Evolutionary conservation across 2,888 invertebrate species (phyloP).

Genomic region (Megalurothrips usitatus): DNA sequence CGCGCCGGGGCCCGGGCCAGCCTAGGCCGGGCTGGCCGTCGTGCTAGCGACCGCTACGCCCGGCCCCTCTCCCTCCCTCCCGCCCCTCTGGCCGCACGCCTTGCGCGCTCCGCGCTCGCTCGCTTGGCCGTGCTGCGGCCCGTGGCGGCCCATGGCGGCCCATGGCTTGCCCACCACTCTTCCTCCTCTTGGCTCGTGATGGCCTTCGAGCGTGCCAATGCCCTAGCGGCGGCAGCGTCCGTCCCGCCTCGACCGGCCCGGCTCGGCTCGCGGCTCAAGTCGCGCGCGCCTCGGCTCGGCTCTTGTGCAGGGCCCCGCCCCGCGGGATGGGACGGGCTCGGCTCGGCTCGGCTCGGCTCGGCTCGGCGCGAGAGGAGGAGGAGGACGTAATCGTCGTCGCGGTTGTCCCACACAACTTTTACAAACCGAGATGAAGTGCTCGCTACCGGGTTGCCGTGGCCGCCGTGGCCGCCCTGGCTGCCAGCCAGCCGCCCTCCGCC

Average conservation of each 20-base stretch:
- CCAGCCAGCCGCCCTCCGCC: too few species aligned
- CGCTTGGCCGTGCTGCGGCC: neutral
- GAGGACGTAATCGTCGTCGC: neutral
- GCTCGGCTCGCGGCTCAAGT: neutral
- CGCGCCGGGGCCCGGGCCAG: neutral
- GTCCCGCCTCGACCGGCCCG: neutral
- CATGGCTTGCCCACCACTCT: neutral
- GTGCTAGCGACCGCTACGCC: too few species aligned
- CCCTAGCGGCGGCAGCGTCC: neutral
- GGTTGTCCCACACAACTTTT: too few species aligned
- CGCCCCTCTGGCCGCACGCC: too few species aligned
- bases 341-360: too few species aligned
- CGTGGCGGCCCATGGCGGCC: neutral
- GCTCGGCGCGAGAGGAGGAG: neutral
- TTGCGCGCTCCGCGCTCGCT: too few species aligned
- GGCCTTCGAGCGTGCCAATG: slow-evolving; percentile 23
- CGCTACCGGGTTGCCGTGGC: too few species aligned
- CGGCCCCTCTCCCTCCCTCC: neutral
- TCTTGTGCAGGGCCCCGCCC: neutral
- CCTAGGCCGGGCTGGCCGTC: too few species aligned
- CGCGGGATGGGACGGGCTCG: too few species aligned
- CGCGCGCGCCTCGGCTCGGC: neutral
- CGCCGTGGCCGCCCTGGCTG: too few species aligned
- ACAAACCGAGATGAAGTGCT: too few species aligned
- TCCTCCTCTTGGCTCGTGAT: neutral